A percentile compares a stretch with the other conserved stretches of the same genome.
Evolutionary conservation across 2,113 vertebrate genomes (phyloP).

Genomic region (Platichthys flesus): DNA sequence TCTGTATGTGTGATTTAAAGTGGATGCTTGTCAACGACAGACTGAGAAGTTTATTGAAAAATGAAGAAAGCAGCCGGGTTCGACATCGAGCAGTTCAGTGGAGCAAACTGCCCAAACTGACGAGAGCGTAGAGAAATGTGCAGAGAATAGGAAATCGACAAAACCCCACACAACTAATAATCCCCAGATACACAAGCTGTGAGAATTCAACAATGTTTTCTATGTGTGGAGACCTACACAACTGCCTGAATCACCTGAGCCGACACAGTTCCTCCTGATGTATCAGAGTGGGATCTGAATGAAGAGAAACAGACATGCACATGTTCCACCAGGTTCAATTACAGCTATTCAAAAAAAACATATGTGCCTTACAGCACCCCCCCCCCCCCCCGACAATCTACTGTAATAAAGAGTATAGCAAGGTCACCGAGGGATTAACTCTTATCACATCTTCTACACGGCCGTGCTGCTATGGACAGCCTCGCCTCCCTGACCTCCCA

Average conservation of each 20-base stretch:
- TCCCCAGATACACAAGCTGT: no score
- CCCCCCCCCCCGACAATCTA: not conserved
- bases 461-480: conserved; percentile 50
- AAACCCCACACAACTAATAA: no score
- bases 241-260: not conserved
- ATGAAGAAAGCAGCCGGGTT: not conserved
- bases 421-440: conserved; percentile 36
- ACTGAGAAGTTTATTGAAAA: not conserved
- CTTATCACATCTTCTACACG: conserved; percentile 43
- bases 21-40: not conserved
- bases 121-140: not conserved
- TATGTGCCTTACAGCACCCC: not conserved
- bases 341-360: not conserved
- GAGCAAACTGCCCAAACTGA: no score
- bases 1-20: not conserved
- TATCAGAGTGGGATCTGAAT: not conserved
- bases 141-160: no score
- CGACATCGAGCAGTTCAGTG: not conserved
- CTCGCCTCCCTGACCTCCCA: conserved; percentile 35
- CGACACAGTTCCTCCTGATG: not conserved
- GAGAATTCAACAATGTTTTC: no score
- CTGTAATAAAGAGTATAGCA: conserved; percentile 11
- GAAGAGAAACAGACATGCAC: conserved; percentile 3
- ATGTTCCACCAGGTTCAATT: conserved; percentile 6
- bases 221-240: no score